phyloP scores from a whole-genome alignment of 1,140 invertebrate species.

The Anagrus nilaparvatae region DNA sequence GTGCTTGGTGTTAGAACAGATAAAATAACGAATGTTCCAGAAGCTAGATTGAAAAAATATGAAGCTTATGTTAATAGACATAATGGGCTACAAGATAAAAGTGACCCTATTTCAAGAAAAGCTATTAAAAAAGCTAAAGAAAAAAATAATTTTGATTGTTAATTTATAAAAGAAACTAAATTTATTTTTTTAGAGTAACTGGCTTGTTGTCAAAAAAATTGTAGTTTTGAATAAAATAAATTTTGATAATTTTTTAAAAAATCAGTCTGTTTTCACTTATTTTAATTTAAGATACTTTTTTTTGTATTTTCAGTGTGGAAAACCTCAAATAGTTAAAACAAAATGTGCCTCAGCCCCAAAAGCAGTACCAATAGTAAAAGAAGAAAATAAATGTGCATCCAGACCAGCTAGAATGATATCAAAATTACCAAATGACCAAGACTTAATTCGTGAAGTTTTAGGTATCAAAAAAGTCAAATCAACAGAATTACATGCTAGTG shows the following conservation, averaged over 20 bases:
- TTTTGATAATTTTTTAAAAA: too few relatives aligned
- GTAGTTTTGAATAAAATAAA: too few relatives aligned
- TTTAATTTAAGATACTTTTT: too few relatives aligned
- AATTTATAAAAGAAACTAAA: too few relatives aligned
- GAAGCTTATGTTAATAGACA: constrained; percentile 17
- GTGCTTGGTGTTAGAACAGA: not conserved
- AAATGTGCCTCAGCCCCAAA: not conserved
- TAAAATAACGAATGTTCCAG: constrained; percentile 15
- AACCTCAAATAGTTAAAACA: too few relatives aligned
- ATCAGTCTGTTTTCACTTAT: too few relatives aligned
- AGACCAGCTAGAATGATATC: not conserved
- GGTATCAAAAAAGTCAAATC: constrained; percentile 39
- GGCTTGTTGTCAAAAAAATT: too few relatives aligned
- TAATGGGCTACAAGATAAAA: constrained; percentile 25
- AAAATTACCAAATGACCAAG: not conserved
- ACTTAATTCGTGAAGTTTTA: too few relatives aligned
- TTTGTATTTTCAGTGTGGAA: too few relatives aligned
- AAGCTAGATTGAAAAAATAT: constrained; percentile 15
- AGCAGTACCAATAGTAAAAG: not conserved
- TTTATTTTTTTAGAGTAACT: too few relatives aligned
- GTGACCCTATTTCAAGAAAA: constrained; percentile 4
- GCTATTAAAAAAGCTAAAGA: not conserved
- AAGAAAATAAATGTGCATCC: not conserved
- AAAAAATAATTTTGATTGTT: not conserved
- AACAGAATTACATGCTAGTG: constrained; percentile 50